phyloP scores from a whole-genome alignment of 2,113 vertebrate species.

The Dromiciops gliroides region DNA sequence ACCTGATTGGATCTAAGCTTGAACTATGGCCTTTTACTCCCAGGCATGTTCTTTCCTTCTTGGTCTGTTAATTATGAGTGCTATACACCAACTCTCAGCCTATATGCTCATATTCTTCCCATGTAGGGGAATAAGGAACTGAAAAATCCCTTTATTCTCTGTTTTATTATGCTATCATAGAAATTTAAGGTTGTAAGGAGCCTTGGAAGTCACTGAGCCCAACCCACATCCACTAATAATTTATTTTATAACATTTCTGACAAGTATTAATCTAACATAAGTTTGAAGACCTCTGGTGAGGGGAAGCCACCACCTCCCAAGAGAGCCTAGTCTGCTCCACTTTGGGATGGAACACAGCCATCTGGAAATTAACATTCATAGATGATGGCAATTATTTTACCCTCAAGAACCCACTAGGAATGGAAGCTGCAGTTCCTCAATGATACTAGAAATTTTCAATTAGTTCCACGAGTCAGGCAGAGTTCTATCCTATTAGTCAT shows the following conservation, averaged over 20 bases:
- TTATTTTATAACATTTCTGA: background rate
- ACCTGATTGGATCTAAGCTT: background rate
- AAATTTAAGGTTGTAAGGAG: background rate
- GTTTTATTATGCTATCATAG: background rate
- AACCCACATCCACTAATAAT: background rate
- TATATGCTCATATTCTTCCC: background rate
- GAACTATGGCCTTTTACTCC: background rate
- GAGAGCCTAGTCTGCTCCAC: background rate
- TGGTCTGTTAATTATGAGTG: background rate
- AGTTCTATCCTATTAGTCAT: conserved; percentile 1
- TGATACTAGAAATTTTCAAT: conserved; percentile 1
- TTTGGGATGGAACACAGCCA: background rate
- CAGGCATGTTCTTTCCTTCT: background rate
- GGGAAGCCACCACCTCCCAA: background rate
- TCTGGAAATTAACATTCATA: background rate
- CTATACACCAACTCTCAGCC: background rate
- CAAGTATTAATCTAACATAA: background rate
- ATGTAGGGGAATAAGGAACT: background rate
- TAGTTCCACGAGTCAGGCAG: background rate
- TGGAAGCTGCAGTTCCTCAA: background rate
- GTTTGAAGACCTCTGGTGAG: background rate
- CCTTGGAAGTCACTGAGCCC: background rate
- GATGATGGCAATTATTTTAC: background rate
- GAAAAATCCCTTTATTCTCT: background rate
- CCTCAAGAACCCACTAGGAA: background rate